These are phyloP conservation scores for Tryphoninae sp. DNA, from an alignment of 2,888 invertebrate species.

Conservation along the genomic window DNA sequence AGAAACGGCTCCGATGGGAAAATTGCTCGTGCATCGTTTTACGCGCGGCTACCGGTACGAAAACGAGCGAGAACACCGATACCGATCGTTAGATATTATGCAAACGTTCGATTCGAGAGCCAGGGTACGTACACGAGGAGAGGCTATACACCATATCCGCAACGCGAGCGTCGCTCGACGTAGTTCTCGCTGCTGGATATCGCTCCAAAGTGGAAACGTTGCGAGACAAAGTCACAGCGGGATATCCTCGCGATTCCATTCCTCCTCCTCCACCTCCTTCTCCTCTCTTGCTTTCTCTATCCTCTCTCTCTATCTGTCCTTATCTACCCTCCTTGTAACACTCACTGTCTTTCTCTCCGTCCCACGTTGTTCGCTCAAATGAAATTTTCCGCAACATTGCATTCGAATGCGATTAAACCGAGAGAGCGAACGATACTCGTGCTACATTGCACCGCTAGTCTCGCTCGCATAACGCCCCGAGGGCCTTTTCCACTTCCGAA, in stretches of 20 bases:
- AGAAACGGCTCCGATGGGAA: neutral
- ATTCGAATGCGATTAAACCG: constrained; percentile 82
- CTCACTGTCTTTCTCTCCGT: constrained; percentile 53
- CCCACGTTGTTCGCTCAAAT: constrained; percentile 76
- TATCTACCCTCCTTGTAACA: constrained; percentile 28
- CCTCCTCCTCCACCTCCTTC: constrained; percentile 27
- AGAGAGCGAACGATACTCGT: constrained; percentile 73
- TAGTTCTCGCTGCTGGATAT: constrained; percentile 52
- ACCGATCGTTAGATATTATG: constrained; percentile 52
- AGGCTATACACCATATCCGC: neutral
- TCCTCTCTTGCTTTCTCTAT: constrained; percentile 26
- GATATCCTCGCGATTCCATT: constrained; percentile 67
- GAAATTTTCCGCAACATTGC: constrained; percentile 83
- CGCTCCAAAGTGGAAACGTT: constrained; percentile 39
- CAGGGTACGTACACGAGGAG: constrained; percentile 33
- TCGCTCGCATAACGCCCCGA: constrained; percentile 59
- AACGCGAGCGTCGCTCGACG: no score
- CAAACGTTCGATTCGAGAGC: constrained; percentile 36
- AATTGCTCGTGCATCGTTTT: constrained; percentile 13
- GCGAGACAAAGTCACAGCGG: constrained; percentile 80
- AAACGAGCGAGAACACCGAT: constrained; percentile 45
- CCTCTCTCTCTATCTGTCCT: constrained; percentile 28
- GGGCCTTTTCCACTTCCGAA: constrained; percentile 59
- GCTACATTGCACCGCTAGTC: constrained; percentile 54
- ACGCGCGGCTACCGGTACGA: constrained; percentile 1